phyloP scores from a whole-genome alignment of 1,140 invertebrate genomes.

The Helicoverpa armigera region DNA sequence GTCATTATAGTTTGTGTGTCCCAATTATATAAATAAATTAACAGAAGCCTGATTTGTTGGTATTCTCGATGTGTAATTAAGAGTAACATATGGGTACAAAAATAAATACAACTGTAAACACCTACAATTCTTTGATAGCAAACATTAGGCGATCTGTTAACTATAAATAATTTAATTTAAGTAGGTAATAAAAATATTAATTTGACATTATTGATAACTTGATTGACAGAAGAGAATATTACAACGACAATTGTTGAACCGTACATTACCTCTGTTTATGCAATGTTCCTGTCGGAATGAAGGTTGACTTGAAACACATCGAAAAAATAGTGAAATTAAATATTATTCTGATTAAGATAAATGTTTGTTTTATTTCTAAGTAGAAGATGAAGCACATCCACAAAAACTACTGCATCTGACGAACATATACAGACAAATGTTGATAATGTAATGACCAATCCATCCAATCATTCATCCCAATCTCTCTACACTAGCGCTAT shows the following conservation, averaged over 20 bases:
- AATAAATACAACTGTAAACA: not conserved
- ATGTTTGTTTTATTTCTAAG: conserved; percentile 19
- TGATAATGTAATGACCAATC: too few species aligned
- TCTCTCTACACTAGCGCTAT: not conserved
- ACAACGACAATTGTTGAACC: conserved; percentile 47
- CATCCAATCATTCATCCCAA: too few species aligned
- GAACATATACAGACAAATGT: not conserved
- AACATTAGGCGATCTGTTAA: conserved; percentile 31
- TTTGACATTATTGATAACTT: conserved; percentile 14
- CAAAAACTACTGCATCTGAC: not conserved
- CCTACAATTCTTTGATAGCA: not conserved
- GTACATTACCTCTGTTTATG: conserved; percentile 56
- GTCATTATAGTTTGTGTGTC: conserved; percentile 29
- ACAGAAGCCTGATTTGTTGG: not conserved
- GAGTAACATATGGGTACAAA: conserved; percentile 18
- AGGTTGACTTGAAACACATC: conserved; percentile 47
- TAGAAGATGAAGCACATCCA: too few species aligned
- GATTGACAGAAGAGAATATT: conserved; percentile 12
- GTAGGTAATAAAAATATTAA: conserved; percentile 35
- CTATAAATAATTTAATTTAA: conserved; percentile 20
- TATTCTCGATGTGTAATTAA: conserved; percentile 4
- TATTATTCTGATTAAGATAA: conserved; percentile 40
- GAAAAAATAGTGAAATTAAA: conserved; percentile 37
- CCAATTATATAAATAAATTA: conserved; percentile 8
- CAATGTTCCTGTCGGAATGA: conserved; percentile 53